Conservation (phyloP, 2,797 vertebrate species). For the Siniperca undulata region DNA sequence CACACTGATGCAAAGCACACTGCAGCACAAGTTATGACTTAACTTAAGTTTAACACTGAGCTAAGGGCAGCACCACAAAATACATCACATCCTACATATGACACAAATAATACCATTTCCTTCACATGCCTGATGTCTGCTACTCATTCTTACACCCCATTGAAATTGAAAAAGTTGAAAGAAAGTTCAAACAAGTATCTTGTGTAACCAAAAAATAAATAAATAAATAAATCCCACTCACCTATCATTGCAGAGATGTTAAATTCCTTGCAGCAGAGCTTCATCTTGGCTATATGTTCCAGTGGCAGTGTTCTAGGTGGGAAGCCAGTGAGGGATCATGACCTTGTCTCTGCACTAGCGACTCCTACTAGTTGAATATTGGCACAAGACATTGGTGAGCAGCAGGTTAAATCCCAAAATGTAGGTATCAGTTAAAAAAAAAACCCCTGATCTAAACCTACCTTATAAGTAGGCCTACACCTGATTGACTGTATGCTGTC, state of each 20-base stretch:
- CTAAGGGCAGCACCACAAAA: background rate
- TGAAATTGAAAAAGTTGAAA: background rate
- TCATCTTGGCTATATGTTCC: background rate
- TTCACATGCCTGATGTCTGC: too few relatives aligned
- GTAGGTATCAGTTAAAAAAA: background rate
- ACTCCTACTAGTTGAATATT: constrained; percentile 3
- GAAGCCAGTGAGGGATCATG: constrained; percentile 11
- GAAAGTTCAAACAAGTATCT: background rate
- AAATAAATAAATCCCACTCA: background rate
- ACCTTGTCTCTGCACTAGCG: background rate
- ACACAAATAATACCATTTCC: background rate
- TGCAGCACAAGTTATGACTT: background rate
- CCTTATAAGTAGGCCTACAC: too few relatives aligned
- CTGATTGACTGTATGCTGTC: too few relatives aligned
- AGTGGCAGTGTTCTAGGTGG: background rate
- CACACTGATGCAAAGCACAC: background rate
- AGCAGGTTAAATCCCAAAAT: background rate
- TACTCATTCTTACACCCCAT: background rate
- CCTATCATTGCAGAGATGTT: background rate
- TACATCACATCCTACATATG: background rate
- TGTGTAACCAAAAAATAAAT: background rate
- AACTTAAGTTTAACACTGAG: background rate
- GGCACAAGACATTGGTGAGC: background rate
- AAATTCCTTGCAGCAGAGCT: background rate
- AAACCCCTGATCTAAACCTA: background rate